Evolutionary conservation across 64 coral and sea anemone species (phyloP), one percentile per base, ranked within the genome.

Genomic region (Acropora yongei): DNA sequence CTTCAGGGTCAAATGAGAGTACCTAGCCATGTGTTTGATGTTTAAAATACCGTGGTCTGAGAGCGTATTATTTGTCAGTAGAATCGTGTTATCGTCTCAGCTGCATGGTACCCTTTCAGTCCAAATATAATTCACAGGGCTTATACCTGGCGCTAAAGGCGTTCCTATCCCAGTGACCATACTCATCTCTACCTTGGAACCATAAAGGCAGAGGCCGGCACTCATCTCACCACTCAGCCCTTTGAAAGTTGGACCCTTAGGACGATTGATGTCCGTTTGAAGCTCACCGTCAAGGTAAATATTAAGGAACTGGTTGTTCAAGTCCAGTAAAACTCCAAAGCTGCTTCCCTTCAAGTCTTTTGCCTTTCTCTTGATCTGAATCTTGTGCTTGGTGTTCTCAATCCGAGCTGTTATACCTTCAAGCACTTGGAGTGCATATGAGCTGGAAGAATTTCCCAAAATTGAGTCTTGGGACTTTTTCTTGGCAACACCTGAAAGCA

Each of bases 241-340:
- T 57, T 94, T 88, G n/a, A 97, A 97, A 14, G 88, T 97, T 10
- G 95, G 95, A 47, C 95, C 95, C 80, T 94, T 97, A 1, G 88
- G 89, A 40, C 91, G 87, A 68, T 80, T 10, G 6, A 79, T 80
- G 49, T 90, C 83, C 44, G 84, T 91, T 42, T 97, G 95, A 75
- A 97, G 91, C 30, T 94, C 95, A 4, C 95, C 95, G 58, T 97
- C 84, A 60, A 94, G 78, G 57, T 97, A 97, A 45, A 97, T 85
- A 77, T 97, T 97, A 5, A 97, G 77, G 13, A 84, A 86, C 30
- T 94, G 79, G 49, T 94, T 93, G 41, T 94, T 97, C 18, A 97
- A 74, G 67, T 97, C 93, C 39, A 97, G 74, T 41, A 97, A 93
- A 72, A 97, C 72, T 50, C 92, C 95, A 45, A 94, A 91, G 67